Evolutionary conservation across 2,888 invertebrate species (phyloP).

Genomic region (Fragum whitleyi): DNA sequence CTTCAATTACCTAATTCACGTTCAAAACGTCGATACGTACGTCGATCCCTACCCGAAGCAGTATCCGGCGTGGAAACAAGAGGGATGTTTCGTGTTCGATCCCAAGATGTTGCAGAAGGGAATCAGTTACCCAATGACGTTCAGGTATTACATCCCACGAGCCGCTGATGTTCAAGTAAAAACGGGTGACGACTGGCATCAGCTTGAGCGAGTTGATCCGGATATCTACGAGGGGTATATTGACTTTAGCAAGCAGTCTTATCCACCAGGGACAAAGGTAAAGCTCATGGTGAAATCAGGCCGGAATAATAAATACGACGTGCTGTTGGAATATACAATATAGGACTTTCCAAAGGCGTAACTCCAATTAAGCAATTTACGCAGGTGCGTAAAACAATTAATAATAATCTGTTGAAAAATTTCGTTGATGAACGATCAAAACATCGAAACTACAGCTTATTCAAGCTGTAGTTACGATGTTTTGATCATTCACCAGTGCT

Average conservation of each 20-base stretch:
- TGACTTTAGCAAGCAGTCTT: conserved; percentile 70
- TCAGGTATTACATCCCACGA: conserved; percentile 72
- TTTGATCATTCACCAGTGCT: too few relatives aligned
- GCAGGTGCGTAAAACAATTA: too few relatives aligned
- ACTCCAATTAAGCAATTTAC: too few relatives aligned
- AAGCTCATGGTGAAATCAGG: conserved; percentile 77
- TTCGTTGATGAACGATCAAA: too few relatives aligned
- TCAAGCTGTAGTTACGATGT: too few relatives aligned
- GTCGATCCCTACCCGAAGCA: conserved; percentile 77
- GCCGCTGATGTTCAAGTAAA: conserved; percentile 77
- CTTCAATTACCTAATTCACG: conserved; percentile 76
- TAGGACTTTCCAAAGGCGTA: too few relatives aligned
- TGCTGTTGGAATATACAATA: conserved; percentile 77
- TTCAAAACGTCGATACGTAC: conserved; percentile 65
- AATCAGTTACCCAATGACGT: conserved; percentile 69
- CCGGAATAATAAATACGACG: conserved; percentile 75
- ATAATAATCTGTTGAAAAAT: too few relatives aligned
- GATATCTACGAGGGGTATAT: conserved; percentile 74
- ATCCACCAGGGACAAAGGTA: conserved; percentile 74
- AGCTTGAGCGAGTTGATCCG: conserved; percentile 69
- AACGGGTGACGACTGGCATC: conserved; percentile 77
- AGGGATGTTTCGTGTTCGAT: conserved; percentile 76
- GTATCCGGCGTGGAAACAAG: conserved; percentile 78
- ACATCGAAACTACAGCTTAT: too few relatives aligned
- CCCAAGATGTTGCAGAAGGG: conserved; percentile 75